These are phyloP conservation scores for Xiphias gladius DNA, from an alignment of 2,113 vertebrate genomes.

Conservation along the genomic window DNA sequence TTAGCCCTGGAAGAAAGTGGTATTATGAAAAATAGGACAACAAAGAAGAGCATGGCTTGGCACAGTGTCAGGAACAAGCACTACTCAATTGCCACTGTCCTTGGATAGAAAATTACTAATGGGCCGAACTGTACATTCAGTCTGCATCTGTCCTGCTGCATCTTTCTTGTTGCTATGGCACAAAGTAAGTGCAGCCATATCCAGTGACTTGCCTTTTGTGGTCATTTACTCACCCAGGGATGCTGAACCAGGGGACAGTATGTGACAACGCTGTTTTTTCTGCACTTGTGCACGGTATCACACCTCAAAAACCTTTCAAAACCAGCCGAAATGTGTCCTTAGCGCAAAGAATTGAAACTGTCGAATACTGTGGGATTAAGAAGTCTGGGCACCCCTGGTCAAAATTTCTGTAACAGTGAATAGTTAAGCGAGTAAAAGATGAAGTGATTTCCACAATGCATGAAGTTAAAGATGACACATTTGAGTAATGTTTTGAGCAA, in stretches of 20 bases:
- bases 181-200: background rate
- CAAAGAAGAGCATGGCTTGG: constrained; percentile 55
- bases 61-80: constrained; percentile 55
- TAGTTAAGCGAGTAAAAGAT: no score
- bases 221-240: constrained; percentile 16
- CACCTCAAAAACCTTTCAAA: background rate
- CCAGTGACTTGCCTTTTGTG: constrained; percentile 11
- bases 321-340: background rate
- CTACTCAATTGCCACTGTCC: constrained; percentile 65
- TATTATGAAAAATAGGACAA: constrained; percentile 80
- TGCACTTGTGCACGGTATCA: background rate
- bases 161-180: constrained; percentile 52
- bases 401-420: no score
- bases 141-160: constrained; percentile 29
- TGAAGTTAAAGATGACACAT: no score
- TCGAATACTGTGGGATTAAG: no score
- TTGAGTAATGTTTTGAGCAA: no score
- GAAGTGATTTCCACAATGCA: no score
- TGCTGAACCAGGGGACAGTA: background rate
- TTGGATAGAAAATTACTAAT: constrained; percentile 59
- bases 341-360: background rate
- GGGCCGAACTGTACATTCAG: constrained; percentile 15
- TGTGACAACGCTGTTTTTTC: background rate
- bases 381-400: no score
- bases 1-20: constrained; percentile 76